Evolutionary conservation across 2,888 invertebrate species (phyloP), one percentile per base, ranked within the genome.

Genomic region (Operophtera brumata): DNA sequence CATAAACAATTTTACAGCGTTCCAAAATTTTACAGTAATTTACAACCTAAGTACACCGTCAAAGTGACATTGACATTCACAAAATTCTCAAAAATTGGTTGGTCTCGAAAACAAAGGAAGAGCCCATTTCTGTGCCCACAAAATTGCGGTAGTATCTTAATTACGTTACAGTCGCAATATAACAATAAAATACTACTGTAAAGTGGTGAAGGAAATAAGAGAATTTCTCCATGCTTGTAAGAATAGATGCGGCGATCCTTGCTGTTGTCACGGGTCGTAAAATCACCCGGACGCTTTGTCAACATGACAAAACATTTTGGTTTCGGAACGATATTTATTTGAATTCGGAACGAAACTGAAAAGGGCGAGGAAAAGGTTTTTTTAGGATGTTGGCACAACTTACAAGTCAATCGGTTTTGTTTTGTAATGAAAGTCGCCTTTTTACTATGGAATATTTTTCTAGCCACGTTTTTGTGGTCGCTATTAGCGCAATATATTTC

Each of bases 161-260:
- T 82, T 76, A 82, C 73, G 52, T 74, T 73, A 75, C 67, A 73
- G 78, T 76, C 75, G 75, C 78, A 80, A 81, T 79, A 78, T 73
- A 82, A 77, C 72, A 77, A 84, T 76, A 78, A 66, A 74, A 72
- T 66, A 84, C 86, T 86, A 85, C 86, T 71, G 86, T 82, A 82
- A 77, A 76, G 73, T 78, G 77, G 75, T 76, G 66, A 66, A 69
- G 69, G 78, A 73, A 67, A 30, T 2, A 30, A 13, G 36, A 71
- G 70, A 65, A 71, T 68, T 77, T 78, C 76, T 77, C 72, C 71
- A 65, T 68, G 57, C 47, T 59, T 61, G 60, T 60, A 60, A 58
- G 65, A 59, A 69, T 70, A 64, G 67, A 62, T 61, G 65, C 69
- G 67, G 70, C 63, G 58, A 41, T 62, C 65, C 63, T 66, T 61